phyloP scores from a whole-genome alignment of 2,113 vertebrate genomes.

The Percopsis transmontana region DNA sequence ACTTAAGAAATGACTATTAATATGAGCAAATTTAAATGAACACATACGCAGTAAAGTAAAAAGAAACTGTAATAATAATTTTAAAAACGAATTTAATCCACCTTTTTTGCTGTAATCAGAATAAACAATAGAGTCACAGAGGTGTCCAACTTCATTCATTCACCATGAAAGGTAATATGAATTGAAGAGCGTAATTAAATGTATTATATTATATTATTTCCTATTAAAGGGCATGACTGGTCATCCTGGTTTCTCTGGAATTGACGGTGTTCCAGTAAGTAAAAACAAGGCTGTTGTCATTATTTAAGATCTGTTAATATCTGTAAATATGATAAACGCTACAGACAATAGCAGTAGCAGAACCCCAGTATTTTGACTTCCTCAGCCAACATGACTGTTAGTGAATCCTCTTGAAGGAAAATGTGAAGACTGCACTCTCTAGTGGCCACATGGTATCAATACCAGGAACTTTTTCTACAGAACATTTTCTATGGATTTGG shows the following conservation, averaged over 20 bases:
- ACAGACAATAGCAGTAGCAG: too few relatives aligned
- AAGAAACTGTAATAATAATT: not conserved
- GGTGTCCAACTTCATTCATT: not conserved
- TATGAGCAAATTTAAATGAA: too few relatives aligned
- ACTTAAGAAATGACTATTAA: too few relatives aligned
- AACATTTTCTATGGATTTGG: too few relatives aligned
- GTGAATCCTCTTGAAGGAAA: too few relatives aligned
- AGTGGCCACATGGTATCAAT: slow-evolving; percentile 48
- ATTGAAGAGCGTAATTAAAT: not conserved
- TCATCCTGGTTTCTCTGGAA: slow-evolving; percentile 82
- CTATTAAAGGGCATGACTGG: slow-evolving; percentile 81
- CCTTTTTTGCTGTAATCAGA: not conserved
- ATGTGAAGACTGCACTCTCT: slow-evolving; percentile 27
- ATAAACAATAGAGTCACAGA: not conserved
- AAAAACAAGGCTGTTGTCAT: not conserved
- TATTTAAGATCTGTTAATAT: not conserved
- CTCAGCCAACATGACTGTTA: slow-evolving; percentile 13
- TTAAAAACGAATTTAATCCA: not conserved
- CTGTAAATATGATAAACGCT: not conserved
- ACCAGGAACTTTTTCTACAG: not conserved
- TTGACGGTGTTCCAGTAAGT: slow-evolving; percentile 83
- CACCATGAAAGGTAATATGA: not conserved
- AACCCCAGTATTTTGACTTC: not conserved
- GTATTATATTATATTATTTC: not conserved
- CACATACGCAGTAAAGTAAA: not conserved